Conservation (phyloP, 1,140 invertebrate genomes). For the Brachionus rotundiformis region DNA sequence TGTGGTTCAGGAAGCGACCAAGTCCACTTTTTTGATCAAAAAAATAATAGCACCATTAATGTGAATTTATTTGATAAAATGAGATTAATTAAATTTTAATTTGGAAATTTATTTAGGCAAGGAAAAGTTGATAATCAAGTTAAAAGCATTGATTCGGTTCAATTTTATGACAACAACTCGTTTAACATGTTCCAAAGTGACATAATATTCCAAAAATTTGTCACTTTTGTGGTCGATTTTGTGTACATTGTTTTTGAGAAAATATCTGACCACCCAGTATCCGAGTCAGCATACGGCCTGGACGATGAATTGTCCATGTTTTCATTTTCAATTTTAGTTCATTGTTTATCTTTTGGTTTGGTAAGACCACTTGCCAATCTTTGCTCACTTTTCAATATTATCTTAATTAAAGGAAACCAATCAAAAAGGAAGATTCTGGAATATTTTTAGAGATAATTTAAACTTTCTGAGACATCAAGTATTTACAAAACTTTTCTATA, state of each 20-base stretch:
- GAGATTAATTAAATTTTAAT: background rate
- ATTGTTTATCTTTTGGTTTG: constrained; percentile 11
- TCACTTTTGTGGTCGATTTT: constrained; percentile 46
- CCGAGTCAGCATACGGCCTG: background rate
- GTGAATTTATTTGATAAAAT: background rate
- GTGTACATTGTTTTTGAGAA: constrained; percentile 28
- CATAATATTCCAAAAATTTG: constrained; percentile 31
- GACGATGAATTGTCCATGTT: constrained; percentile 21
- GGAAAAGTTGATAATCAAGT: background rate
- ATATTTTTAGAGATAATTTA: constrained; percentile 24
- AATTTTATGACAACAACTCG: background rate
- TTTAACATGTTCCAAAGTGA: constrained; percentile 33
- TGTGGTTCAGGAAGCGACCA: background rate
- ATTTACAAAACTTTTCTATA: too few relatives aligned
- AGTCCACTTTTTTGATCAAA: background rate
- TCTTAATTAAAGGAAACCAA: constrained; percentile 23
- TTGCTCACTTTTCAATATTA: background rate
- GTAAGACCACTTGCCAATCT: background rate
- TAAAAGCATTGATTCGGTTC: background rate
- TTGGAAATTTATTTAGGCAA: background rate
- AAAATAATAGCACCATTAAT: constrained; percentile 37
- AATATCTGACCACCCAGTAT: background rate
- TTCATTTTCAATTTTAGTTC: constrained; percentile 26
- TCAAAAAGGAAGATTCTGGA: constrained; percentile 18
- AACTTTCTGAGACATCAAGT: background rate